These are phyloP conservation scores for Formica selysi DNA, from an alignment of 1,140 invertebrate species.

Conservation along the genomic window DNA sequence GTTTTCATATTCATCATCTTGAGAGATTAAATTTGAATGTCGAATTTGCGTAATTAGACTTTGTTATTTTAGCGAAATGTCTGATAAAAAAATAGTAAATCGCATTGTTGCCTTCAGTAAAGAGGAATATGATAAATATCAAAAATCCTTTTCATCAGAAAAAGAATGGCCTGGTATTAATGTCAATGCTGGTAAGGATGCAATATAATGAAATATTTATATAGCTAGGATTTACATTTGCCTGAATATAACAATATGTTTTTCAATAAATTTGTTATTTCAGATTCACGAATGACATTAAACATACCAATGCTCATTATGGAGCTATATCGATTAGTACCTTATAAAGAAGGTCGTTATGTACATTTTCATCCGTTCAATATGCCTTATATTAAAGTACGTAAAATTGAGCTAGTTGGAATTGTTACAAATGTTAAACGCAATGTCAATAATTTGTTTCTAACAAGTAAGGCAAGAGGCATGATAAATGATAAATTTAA, in stretches of 20 bases:
- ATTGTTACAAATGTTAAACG: not conserved
- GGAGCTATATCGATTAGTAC: conserved; percentile 28
- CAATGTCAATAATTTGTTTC: not conserved
- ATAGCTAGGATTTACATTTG: not conserved
- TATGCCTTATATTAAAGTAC: conserved; percentile 39
- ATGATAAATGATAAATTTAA: not conserved
- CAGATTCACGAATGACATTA: conserved; percentile 11
- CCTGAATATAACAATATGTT: not conserved
- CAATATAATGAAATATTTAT: not conserved
- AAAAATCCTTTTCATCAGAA: not conserved
- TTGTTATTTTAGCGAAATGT: not conserved
- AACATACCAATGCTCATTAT: conserved; percentile 26
- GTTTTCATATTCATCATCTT: not conserved
- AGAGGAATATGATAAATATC: conserved; percentile 16
- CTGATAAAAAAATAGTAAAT: not conserved
- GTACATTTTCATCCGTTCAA: conserved; percentile 29
- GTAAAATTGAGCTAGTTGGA: conserved; percentile 36
- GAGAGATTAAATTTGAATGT: not conserved
- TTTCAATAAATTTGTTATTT: conserved; percentile 7
- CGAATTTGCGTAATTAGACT: not conserved
- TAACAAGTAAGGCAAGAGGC: conserved; percentile 23
- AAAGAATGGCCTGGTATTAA: conserved; percentile 40
- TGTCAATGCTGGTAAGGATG: not conserved
- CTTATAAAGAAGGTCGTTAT: conserved; percentile 29
- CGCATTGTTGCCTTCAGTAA: not conserved